Percentiles rank a stretch among this genome's conserved stretches.
Evolutionary conservation across 2,113 vertebrate genomes (phyloP).

Genomic region (Rhynchomys soricoides): DNA sequence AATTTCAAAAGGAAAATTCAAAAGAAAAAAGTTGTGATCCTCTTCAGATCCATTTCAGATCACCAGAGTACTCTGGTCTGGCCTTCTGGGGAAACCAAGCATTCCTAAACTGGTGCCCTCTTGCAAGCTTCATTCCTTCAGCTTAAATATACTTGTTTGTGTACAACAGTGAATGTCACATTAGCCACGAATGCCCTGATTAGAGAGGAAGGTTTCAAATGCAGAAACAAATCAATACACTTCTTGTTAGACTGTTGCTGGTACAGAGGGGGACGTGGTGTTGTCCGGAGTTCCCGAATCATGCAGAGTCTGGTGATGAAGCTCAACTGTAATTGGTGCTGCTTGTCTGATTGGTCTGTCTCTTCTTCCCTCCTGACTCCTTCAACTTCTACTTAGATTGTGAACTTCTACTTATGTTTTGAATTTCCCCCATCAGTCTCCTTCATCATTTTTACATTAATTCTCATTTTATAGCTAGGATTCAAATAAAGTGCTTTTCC

Average conservation of each 20-base stretch:
- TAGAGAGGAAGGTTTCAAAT: conserved; percentile 57
- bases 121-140: not conserved
- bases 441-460: not conserved
- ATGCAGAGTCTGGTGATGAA: not conserved
- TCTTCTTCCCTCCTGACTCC: not conserved
- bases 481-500: conserved; percentile 11
- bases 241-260: conserved; percentile 5
- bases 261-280: not conserved
- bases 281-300: not conserved
- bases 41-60: not conserved
- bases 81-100: not conserved
- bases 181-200: not conserved
- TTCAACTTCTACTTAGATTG: not conserved
- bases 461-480: conserved; percentile 26
- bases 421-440: not conserved
- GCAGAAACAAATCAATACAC: conserved; percentile 51
- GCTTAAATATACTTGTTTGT: not conserved
- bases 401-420: not conserved
- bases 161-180: not conserved
- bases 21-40: not conserved
- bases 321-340: not conserved
- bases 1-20: conserved; percentile 28
- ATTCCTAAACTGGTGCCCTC: not conserved
- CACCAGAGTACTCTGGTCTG: not conserved
- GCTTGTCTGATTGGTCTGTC: not conserved